A percentile compares a stretch with the other conserved stretches of the same genome.
Conservation (phyloP, 2,888 invertebrate species). For the Stratiomys singularior region DNA sequence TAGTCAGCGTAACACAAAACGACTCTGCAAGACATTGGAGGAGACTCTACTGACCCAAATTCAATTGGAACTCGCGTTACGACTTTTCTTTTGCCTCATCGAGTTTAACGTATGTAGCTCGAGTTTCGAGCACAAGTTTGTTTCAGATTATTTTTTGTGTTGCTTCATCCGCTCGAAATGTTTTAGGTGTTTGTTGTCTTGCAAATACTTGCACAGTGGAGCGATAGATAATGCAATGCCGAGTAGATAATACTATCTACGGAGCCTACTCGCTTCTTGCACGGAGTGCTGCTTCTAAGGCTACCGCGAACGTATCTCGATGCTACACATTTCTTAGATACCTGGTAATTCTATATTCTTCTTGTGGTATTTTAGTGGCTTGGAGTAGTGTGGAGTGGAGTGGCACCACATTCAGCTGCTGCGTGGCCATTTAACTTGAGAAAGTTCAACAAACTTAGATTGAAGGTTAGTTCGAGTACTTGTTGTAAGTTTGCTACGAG, state of each 20-base stretch:
- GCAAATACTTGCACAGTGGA: not conserved
- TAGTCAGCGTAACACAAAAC: not conserved
- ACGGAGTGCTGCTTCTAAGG: not conserved
- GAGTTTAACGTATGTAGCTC: constrained; percentile 4
- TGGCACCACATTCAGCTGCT: not conserved
- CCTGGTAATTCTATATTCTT: constrained; percentile 28
- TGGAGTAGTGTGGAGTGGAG: not conserved
- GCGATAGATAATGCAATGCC: constrained; percentile 7
- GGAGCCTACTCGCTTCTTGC: not conserved
- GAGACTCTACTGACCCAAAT: constrained; percentile 45
- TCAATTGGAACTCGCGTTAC: constrained; percentile 22
- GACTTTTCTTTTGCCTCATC: constrained; percentile 31
- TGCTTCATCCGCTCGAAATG: constrained; percentile 3
- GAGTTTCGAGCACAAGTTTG: not conserved
- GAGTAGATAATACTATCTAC: constrained; percentile 2
- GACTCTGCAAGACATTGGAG: constrained; percentile 3
- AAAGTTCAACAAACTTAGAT: constrained; percentile 44
- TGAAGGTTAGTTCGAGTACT: constrained; percentile 38
- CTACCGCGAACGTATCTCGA: not conserved
- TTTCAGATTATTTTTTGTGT: not conserved
- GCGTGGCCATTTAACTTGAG: constrained; percentile 41
- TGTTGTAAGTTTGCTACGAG: not conserved
- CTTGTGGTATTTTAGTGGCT: constrained; percentile 35
- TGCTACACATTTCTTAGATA: constrained; percentile 28
- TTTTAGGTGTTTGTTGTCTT: constrained; percentile 18